Evolutionary conservation across 2,888 invertebrate species (phyloP), one percentile per base, ranked within the genome.

Genomic region (Plutella xylostella): DNA sequence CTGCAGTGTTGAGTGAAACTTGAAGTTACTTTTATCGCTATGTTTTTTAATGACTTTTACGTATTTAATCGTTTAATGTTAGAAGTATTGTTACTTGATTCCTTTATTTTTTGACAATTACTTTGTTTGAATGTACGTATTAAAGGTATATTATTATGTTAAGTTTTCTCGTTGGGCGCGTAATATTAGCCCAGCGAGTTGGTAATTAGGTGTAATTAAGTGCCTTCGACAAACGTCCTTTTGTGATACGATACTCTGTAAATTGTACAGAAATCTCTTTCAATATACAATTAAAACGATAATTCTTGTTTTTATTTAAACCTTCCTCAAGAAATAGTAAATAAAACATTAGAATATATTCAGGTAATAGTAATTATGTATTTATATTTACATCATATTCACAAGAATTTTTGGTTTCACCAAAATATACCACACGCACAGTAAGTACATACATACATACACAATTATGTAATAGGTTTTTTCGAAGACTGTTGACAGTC

Each of bases 191-290:
- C 44, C 20, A 15, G 20, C 30, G 11, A 31, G 28, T 15, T 11
- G n/a, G n/a, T n/a, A n/a, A n/a, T n/a, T n/a, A n/a, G n/a, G 12
- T 21, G 31, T 17, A 28, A 28, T 14, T 12, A 17, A 20, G 30
- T 80, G 82, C 79, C 82, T 82, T 79, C 65, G 68, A 72, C 64
- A 62, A 68, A 72, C 78, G 79, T 80, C 80, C 79, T 73, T 69
- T 74, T 82, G 82, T 82, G 82, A 82, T 82, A 82, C 63, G 68
- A 72, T 73, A 70, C 21, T 74, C 76, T 57, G 51, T 79, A 76
- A 65, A 73, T 65, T 80, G 79, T 80, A 80, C 72, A 80, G 77
- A 68, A 64, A 78, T 75, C 73, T 72, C 77, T 76, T 78, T 72
- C 71, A 80, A 76, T 79, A 80, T 72, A 74, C 72, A 78, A 74